Evolutionary conservation across 1,140 invertebrate genomes (phyloP), one percentile per base, ranked within the genome.

Genomic region (Drosophila orosa): DNA sequence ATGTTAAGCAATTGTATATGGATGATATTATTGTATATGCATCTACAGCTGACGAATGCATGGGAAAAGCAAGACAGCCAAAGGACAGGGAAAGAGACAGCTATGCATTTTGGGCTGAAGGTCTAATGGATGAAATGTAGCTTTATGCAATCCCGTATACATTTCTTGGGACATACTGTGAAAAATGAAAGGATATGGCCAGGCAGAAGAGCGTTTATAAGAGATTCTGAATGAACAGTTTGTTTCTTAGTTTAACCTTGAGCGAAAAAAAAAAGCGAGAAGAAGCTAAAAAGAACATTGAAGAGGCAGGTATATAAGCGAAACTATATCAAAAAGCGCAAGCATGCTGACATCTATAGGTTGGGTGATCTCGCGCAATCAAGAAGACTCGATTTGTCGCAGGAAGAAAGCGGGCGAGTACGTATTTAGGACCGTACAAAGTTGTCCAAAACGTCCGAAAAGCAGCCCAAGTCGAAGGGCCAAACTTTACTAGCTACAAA

Each of bases 41-140:
- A 40, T 40, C 8, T 8, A 17, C n/a, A 39, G 37, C 37, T 37
- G 35, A 12, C 10, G 31, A 33, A 12, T 33, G 31, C 31, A 33
- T 33, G 10, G 31, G 31, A 9, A 33, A 33, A 33, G 12, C 31
- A 9, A 33, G 31, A 33, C 31, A 3, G n/a, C n/a, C n/a, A n/a
- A n/a, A n/a, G n/a, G n/a, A n/a, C n/a, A n/a, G n/a, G n/a, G n/a
- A n/a, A n/a, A n/a, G n/a, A n/a, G n/a, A n/a, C 27, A 22, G 27
- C 47, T 1, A 17, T 31, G 5, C 10, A 52, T 27, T 52, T 31
- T 31, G 48, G 27, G 3, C 24, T 52, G 13, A 52, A 19, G 17
- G 33, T 52, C n/a, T 22, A 52, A 52, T 52, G 48, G 17, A 52
- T 33, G 17, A 52, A 22, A 25, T 52, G 29, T 33, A 22, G 48